Evolutionary conservation across 2,113 vertebrate genomes (phyloP).

Genomic region (Phyllostomus hastatus): DNA sequence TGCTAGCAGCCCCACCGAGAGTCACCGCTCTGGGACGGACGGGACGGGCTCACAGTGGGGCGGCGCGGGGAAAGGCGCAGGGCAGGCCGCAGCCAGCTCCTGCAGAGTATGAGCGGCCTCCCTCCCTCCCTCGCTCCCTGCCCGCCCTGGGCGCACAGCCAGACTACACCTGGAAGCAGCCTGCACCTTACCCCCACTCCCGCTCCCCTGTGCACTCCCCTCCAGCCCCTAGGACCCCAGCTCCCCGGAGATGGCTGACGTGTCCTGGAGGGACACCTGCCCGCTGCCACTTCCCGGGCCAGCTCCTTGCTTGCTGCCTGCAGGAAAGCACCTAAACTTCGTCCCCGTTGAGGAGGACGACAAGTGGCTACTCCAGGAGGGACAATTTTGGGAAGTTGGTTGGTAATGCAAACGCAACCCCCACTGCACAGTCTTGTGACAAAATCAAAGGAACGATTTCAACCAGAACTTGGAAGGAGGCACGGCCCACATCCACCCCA

Average conservation of each 20-base stretch:
- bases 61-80: accelerated
- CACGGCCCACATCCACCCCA: not conserved
- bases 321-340: not conserved
- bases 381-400: not conserved
- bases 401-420: not conserved
- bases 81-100: too few species aligned
- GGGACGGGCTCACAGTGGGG: too few species aligned
- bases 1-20: too few species aligned
- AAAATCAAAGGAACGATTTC: not conserved
- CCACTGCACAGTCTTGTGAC: not conserved
- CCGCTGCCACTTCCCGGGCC: not conserved
- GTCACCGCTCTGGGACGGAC: not conserved
- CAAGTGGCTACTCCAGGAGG: accelerated
- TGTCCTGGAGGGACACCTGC: too few species aligned
- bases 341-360: not conserved
- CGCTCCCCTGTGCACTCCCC: not conserved
- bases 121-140: not conserved
- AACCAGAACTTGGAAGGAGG: not conserved
- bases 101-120: too few species aligned
- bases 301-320: accelerated
- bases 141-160: not conserved
- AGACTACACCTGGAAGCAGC: not conserved
- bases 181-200: accelerated
- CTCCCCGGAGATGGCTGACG: not conserved
- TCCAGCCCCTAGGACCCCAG: not conserved